phyloP scores from a whole-genome alignment of 2,888 invertebrate species.

The Gari tellinella region DNA sequence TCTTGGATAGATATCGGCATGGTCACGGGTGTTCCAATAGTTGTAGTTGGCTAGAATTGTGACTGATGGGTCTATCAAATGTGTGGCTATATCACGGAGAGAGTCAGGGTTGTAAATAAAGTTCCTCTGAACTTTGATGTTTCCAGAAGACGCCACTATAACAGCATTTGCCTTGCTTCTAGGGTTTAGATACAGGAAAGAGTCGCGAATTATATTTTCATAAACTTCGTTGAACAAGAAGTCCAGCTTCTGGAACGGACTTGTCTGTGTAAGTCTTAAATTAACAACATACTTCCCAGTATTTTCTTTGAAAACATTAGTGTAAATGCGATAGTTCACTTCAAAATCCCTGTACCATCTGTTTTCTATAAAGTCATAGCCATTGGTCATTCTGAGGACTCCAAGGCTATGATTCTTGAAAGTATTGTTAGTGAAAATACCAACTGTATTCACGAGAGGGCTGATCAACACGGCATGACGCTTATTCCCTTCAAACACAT shows the following conservation, averaged over 20 bases:
- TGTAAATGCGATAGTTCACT: slow-evolving; percentile 80
- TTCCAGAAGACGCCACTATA: slow-evolving; percentile 95
- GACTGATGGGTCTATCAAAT: slow-evolving; percentile 96
- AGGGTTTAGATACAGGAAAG: slow-evolving; percentile 93
- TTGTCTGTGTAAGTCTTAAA: slow-evolving; percentile 94
- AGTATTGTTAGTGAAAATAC: slow-evolving; percentile 90
- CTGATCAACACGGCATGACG: slow-evolving; percentile 81
- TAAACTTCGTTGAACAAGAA: slow-evolving; percentile 95
- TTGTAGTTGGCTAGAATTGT: slow-evolving; percentile 97
- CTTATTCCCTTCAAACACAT: slow-evolving; percentile 76
- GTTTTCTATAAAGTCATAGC: slow-evolving; percentile 83
- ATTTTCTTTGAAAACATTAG: slow-evolving; percentile 95
- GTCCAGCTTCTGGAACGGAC: slow-evolving; percentile 91
- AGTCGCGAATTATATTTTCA: slow-evolving; percentile 93
- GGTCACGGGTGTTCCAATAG: slow-evolving; percentile 90
- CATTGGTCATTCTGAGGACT: slow-evolving; percentile 93
- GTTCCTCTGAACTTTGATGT: slow-evolving; percentile 94
- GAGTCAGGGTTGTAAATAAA: slow-evolving; percentile 94
- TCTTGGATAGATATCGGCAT: slow-evolving; percentile 68
- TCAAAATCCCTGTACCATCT: slow-evolving; percentile 79
- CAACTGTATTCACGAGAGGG: slow-evolving; percentile 82
- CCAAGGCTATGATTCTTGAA: slow-evolving; percentile 93
- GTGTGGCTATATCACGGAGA: slow-evolving; percentile 97
- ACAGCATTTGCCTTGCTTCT: slow-evolving; percentile 96
- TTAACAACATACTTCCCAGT: slow-evolving; percentile 94